These are phyloP conservation scores for Oncorhynchus kisutch DNA, from an alignment of 2,113 vertebrate species.

Conservation along the genomic window DNA sequence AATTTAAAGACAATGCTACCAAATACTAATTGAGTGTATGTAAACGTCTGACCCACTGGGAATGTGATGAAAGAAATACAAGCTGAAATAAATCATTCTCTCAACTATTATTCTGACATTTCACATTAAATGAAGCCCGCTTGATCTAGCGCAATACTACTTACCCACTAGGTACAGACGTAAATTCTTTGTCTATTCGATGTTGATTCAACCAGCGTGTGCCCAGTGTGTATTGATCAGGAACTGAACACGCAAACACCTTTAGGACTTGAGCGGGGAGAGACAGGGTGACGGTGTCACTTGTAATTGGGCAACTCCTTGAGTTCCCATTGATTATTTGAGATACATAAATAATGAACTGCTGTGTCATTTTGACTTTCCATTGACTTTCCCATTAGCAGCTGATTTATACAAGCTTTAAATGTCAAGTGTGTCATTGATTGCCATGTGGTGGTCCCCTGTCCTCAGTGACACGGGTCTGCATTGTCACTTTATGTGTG, in stretches of 20 bases:
- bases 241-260: conserved; percentile 1
- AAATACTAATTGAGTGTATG: no score
- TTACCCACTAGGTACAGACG: no score
- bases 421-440: conserved; percentile 69
- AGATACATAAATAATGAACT: conserved; percentile 74
- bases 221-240: conserved; percentile 23
- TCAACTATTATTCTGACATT: no score
- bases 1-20: no score
- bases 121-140: not conserved
- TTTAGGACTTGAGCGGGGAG: not conserved
- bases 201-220: no score
- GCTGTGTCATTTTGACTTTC: conserved; percentile 55
- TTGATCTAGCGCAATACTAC: conserved; percentile 27
- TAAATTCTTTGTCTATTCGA: no score
- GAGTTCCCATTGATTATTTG: conserved; percentile 57
- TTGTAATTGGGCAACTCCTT: conserved; percentile 17
- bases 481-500: conserved; percentile 35
- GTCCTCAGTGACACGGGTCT: conserved; percentile 18
- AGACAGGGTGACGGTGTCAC: conserved; percentile 11
- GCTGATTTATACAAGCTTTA: conserved; percentile 76
- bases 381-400: conserved; percentile 71
- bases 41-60: no score
- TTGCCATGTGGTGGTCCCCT: conserved; percentile 28
- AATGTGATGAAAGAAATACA: no score
- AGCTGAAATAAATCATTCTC: no score